Percentiles rank a stretch among this genome's conserved stretches.
Conservation (phyloP, 2,113 vertebrate genomes). For the Dromaius novaehollandiae region DNA sequence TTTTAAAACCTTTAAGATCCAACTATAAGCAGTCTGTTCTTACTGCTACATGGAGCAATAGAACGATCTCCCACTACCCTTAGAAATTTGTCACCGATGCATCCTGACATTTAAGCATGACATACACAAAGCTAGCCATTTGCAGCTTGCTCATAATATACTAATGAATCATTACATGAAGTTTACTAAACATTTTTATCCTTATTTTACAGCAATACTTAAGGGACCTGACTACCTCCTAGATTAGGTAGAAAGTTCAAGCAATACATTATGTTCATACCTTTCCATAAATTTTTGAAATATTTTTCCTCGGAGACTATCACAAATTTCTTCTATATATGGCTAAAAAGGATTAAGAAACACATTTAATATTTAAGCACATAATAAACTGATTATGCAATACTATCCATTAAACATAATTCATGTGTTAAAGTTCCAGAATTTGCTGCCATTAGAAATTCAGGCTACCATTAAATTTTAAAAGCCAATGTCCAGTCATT, state of each 20-base stretch:
- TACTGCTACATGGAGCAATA: neutral
- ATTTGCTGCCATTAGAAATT: neutral
- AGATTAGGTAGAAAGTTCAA: neutral
- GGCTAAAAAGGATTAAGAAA: constrained; percentile 68
- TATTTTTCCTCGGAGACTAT: constrained; percentile 93
- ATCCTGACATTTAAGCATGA: neutral
- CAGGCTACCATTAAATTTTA: neutral
- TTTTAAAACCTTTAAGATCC: neutral
- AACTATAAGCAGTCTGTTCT: neutral
- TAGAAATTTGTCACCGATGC: neutral
- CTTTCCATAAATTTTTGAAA: constrained; percentile 98
- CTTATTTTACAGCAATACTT: neutral
- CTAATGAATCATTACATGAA: neutral
- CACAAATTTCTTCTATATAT: constrained; percentile 98
- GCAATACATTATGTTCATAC: constrained; percentile 63
- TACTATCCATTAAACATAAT: accelerated
- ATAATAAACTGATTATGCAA: neutral
- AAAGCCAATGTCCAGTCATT: neutral
- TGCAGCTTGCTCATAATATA: neutral
- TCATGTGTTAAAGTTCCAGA: neutral
- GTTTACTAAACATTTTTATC: neutral
- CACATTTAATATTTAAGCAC: neutral
- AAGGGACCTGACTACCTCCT: neutral
- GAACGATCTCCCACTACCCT: neutral
- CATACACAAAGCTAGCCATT: neutral